A percentile compares a stretch with the other conserved stretches of the same genome.
Evolutionary conservation across 2,888 invertebrate species (phyloP).

Genomic region (Mechanitis mazaeus): DNA sequence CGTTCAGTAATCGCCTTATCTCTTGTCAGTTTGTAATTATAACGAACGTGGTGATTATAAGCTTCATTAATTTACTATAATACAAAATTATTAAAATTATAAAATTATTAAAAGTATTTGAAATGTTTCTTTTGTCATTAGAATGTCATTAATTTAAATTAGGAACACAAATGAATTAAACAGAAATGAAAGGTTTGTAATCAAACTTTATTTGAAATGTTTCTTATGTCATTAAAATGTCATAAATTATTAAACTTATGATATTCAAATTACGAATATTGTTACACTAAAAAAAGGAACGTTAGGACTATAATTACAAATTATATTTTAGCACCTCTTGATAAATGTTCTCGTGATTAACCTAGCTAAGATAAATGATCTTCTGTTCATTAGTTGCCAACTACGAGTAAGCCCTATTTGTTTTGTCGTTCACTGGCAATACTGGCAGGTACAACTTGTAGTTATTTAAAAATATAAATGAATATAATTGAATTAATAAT

Average conservation of each 20-base stretch:
- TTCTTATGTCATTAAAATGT: too few relatives aligned
- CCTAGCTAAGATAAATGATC: not conserved
- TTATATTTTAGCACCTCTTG: constrained; percentile 1
- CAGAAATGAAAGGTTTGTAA: too few relatives aligned
- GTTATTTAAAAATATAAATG: too few relatives aligned
- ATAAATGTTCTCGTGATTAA: not conserved
- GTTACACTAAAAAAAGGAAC: too few relatives aligned
- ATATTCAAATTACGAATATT: too few relatives aligned
- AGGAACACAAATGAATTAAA: too few relatives aligned
- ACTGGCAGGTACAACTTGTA: not conserved
- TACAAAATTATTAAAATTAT: not conserved
- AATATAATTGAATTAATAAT: too few relatives aligned
- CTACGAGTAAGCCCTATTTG: not conserved
- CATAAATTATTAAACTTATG: too few relatives aligned
- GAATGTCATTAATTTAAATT: too few relatives aligned
- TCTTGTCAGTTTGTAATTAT: constrained; percentile 10
- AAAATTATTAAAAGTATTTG: not conserved
- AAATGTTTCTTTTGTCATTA: too few relatives aligned
- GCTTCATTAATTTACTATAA: constrained; percentile 4
- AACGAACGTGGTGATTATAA: constrained; percentile 20
- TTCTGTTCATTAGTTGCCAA: constrained; percentile 1
- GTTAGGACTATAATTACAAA: not conserved
- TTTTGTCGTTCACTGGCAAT: not conserved
- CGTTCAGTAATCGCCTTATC: constrained; percentile 8
- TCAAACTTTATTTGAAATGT: too few relatives aligned